These are phyloP conservation scores for Ailuropoda melanoleuca DNA, from an alignment of 2,113 vertebrate species.

Conservation along the genomic window DNA sequence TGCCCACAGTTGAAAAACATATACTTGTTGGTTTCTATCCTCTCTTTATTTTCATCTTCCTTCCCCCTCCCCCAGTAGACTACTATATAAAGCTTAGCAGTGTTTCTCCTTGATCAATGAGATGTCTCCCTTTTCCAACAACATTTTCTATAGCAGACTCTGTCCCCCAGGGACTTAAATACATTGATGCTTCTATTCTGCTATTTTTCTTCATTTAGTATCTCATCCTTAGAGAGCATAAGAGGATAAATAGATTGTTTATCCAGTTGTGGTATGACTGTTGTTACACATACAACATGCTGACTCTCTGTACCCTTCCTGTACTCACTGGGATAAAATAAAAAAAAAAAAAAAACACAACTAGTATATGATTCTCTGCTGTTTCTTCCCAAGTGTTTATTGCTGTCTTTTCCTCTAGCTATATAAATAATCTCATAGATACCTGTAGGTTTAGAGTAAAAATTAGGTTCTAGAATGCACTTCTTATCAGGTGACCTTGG, in stretches of 20 bases:
- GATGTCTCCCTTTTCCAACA: background rate
- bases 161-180: conserved; percentile 56
- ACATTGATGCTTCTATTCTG: conserved; percentile 52
- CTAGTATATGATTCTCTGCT: conserved; percentile 31
- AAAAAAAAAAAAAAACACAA: too few species aligned
- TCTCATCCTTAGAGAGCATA: conserved; percentile 30
- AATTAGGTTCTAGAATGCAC: background rate
- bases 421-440: background rate
- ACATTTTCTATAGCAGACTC: conserved; percentile 50
- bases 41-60: conserved; percentile 45
- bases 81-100: background rate
- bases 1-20: conserved; percentile 37
- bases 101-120: conserved; percentile 68
- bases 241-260: conserved; percentile 57
- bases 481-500: background rate
- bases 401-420: background rate
- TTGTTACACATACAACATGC: conserved; percentile 16
- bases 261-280: background rate
- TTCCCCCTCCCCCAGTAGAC: background rate
- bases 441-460: background rate
- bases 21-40: background rate
- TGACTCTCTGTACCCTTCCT: conserved; percentile 18
- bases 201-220: conserved; percentile 72
- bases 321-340: background rate
- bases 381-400: background rate